phyloP scores from a whole-genome alignment of 2,113 vertebrate genomes.

The Atlantisia rogersi region DNA sequence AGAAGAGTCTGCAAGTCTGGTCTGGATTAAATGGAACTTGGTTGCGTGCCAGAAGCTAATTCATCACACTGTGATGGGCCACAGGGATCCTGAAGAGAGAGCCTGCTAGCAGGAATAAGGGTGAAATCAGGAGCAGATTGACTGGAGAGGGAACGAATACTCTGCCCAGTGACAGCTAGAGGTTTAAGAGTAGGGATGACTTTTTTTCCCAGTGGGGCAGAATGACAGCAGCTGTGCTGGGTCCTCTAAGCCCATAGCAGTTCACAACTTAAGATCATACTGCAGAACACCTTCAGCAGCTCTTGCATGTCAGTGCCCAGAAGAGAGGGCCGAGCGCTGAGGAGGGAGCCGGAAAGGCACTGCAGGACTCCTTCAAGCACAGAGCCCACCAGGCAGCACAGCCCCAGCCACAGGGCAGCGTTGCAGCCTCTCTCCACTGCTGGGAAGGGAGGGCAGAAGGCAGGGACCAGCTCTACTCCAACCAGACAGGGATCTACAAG shows the following conservation, averaged over 20 bases:
- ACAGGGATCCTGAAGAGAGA: background rate
- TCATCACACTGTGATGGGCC: background rate
- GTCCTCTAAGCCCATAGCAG: background rate
- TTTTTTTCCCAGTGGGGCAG: background rate
- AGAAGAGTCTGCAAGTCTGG: background rate
- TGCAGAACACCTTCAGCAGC: background rate
- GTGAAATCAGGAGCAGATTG: background rate
- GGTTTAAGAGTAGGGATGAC: background rate
- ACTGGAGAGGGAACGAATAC: background rate
- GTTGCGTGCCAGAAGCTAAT: background rate
- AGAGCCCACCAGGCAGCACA: background rate
- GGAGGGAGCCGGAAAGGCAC: background rate
- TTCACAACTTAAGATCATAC: background rate
- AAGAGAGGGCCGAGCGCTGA: background rate
- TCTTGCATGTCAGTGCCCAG: background rate
- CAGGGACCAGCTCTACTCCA: background rate
- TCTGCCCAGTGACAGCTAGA: background rate
- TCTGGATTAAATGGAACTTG: constrained; percentile 11
- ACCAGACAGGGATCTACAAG: background rate
- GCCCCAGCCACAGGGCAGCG: background rate
- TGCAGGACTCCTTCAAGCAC: background rate
- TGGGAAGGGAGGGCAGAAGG: background rate
- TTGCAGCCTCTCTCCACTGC: background rate
- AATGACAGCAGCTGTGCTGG: background rate
- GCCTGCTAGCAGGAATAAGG: background rate